phyloP scores from a whole-genome alignment of 2,797 vertebrate genomes.

The Sebastes taczanowskii region DNA sequence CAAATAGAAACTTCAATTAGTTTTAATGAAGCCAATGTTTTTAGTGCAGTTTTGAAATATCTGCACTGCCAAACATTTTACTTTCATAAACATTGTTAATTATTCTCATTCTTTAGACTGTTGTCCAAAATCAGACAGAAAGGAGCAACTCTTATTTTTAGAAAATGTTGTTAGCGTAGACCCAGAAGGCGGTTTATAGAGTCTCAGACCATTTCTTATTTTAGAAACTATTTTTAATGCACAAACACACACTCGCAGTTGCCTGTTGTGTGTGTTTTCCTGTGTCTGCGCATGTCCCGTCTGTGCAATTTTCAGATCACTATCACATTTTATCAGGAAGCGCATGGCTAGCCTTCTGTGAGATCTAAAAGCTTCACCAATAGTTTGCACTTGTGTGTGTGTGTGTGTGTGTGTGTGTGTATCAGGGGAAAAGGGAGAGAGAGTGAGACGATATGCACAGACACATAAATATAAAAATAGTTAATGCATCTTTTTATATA shows the following conservation, averaged over 20 bases:
- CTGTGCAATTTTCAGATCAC: constrained; percentile 24
- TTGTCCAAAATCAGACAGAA: not conserved
- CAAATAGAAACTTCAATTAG: not conserved
- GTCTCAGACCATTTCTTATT: not conserved
- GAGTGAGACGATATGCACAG: not conserved
- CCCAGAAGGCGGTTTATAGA: not conserved
- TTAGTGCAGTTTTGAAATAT: not conserved
- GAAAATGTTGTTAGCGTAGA: not conserved
- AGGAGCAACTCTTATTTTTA: too few relatives aligned
- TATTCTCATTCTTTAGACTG: not conserved
- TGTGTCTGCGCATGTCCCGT: not conserved
- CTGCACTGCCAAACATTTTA: not conserved
- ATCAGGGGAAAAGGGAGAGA: not conserved
- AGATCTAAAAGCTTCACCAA: constrained; percentile 14
- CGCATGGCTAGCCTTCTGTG: constrained; percentile 15
- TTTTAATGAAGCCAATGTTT: not conserved
- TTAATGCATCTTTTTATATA: not conserved
- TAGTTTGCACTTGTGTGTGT: not conserved
- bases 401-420: not conserved
- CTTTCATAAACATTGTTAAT: not conserved
- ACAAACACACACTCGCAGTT: not conserved
- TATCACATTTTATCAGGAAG: constrained; percentile 29
- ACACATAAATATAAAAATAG: not conserved
- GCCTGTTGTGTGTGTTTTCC: not conserved
- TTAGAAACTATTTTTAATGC: too few relatives aligned